phyloP scores from a whole-genome alignment of 2,113 vertebrate genomes.

The Turdus rufiventris region DNA sequence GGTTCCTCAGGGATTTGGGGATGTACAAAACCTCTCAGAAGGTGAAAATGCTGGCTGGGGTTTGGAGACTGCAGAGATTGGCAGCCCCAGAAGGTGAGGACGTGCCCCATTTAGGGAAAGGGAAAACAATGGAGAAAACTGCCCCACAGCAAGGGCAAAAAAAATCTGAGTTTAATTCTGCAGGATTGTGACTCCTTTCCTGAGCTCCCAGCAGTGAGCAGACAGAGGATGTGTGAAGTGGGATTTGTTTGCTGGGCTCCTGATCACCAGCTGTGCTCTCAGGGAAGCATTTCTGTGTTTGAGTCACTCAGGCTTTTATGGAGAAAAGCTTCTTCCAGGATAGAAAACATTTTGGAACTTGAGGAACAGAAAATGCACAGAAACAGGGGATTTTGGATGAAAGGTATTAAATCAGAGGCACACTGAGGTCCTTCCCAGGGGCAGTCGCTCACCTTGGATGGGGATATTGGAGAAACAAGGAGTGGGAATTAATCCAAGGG shows the following conservation, averaged over 20 bases:
- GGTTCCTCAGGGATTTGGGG: not conserved
- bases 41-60: not conserved
- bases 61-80: not conserved
- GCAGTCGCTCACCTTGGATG: not conserved
- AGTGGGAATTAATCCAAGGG: not conserved
- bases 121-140: not conserved
- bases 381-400: not conserved
- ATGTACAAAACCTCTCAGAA: not conserved
- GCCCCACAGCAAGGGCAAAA: not conserved
- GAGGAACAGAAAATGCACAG: not conserved
- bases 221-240: not conserved
- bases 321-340: not conserved
- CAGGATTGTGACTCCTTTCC: not conserved
- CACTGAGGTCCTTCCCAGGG: not conserved
- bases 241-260: not conserved
- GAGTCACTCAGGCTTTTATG: not conserved
- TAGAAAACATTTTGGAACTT: not conserved
- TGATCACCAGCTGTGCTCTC: not conserved
- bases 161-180: not conserved
- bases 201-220: not conserved
- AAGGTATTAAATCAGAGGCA: not conserved
- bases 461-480: not conserved
- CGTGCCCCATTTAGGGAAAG: not conserved
- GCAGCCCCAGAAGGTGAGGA: not conserved
- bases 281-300: conserved; percentile 11